Conservation (phyloP, 2,113 vertebrate species). For the Varanus salvator region DNA sequence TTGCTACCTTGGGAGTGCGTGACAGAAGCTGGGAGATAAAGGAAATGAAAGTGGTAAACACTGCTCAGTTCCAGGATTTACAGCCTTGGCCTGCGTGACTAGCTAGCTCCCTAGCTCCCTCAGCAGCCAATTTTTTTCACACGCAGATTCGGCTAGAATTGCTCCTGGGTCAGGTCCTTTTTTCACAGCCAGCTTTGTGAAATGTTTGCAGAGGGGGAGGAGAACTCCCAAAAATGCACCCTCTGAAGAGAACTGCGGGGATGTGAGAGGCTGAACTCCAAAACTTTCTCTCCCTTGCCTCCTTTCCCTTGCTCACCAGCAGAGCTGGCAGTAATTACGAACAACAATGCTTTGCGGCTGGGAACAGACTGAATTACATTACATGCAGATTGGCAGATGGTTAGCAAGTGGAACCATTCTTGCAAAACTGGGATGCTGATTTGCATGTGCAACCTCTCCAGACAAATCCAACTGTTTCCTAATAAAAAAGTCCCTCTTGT, state of each 20-base stretch:
- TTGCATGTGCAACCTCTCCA: background rate
- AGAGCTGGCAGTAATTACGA: constrained; percentile 83
- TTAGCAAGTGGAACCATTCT: constrained; percentile 19
- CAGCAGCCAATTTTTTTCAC: constrained; percentile 25
- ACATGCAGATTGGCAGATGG: constrained; percentile 26
- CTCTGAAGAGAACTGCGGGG: constrained; percentile 65
- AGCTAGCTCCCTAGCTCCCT: constrained; percentile 64
- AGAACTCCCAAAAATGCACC: background rate
- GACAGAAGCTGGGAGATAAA: constrained; percentile 86
- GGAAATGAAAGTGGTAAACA: constrained; percentile 87
- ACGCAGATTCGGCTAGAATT: constrained; percentile 60
- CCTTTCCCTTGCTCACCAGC: constrained; percentile 21
- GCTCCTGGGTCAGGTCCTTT: constrained; percentile 65
- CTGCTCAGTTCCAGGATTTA: constrained; percentile 84
- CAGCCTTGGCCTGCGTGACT: constrained; percentile 66
- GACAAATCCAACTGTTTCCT: background rate
- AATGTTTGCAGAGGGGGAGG: background rate
- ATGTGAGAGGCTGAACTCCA: constrained; percentile 80
- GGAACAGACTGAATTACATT: constrained; percentile 57
- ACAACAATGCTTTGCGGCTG: constrained; percentile 71
- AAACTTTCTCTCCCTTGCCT: constrained; percentile 34
- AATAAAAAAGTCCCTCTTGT: background rate
- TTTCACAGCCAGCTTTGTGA: constrained; percentile 11
- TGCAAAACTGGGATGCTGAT: constrained; percentile 2
- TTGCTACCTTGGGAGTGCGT: constrained; percentile 73